phyloP scores from a whole-genome alignment of 2,888 invertebrate species.

The Dynastes tityus region DNA sequence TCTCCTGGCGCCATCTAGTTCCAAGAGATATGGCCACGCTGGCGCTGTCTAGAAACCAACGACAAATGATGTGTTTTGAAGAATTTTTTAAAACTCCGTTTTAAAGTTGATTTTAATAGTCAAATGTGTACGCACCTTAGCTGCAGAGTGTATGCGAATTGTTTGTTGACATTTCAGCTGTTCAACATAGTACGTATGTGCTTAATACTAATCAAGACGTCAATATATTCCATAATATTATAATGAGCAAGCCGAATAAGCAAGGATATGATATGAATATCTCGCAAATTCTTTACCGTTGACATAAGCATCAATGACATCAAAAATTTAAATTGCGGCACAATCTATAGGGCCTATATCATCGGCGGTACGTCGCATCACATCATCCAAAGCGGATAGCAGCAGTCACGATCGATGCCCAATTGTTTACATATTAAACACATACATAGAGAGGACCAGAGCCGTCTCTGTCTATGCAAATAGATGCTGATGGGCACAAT shows the following conservation, averaged over 20 bases:
- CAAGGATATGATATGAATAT: neutral
- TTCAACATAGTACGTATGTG: too few relatives aligned
- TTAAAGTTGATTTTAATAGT: too few relatives aligned
- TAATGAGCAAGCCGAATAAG: neutral
- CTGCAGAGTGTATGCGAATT: too few relatives aligned
- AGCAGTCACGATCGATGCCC: slow-evolving; percentile 11
- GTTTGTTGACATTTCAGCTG: too few relatives aligned
- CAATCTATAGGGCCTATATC: neutral
- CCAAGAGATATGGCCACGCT: too few relatives aligned
- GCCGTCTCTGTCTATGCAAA: slow-evolving; percentile 22
- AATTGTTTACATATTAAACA: slow-evolving; percentile 19
- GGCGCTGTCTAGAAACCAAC: too few relatives aligned
- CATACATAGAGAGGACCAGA: neutral
- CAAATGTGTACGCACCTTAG: too few relatives aligned
- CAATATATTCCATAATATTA: too few relatives aligned
- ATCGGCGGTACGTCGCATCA: neutral
- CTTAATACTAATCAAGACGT: too few relatives aligned
- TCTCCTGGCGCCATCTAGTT: too few relatives aligned
- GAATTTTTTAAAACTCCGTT: too few relatives aligned
- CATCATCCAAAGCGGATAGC: neutral
- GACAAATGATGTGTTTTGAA: too few relatives aligned
- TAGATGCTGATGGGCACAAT: slow-evolving; percentile 29
- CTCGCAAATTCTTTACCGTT: slow-evolving; percentile 18
- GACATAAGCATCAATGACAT: slow-evolving; percentile 15
- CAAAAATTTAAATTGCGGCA: slow-evolving; percentile 8